Conservation (phyloP, 1,140 invertebrate genomes). For the Drosophila pallidifrons region DNA sequence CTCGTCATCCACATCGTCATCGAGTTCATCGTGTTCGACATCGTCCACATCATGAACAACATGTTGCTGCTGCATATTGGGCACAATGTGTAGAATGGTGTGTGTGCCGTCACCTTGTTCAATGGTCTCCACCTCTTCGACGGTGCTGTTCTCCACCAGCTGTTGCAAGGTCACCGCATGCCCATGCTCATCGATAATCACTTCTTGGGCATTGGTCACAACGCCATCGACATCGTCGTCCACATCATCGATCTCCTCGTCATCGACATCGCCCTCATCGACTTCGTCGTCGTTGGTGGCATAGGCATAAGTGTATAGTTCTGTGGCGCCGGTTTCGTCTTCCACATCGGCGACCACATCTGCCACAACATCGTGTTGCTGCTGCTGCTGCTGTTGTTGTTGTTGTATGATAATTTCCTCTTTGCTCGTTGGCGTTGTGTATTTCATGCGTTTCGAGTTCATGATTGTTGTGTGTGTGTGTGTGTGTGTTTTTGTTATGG, state of each 20-base stretch:
- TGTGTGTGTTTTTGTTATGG: not conserved
- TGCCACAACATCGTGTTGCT: constrained; percentile 19
- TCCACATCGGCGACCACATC: constrained; percentile 35
- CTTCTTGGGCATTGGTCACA: constrained; percentile 71
- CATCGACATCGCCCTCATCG: constrained; percentile 64
- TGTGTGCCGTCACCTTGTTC: constrained; percentile 82
- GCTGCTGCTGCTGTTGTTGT: too few species aligned
- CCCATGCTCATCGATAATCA: constrained; percentile 82
- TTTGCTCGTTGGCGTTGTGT: constrained; percentile 52
- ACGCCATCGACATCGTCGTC: constrained; percentile 61
- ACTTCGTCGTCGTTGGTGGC: constrained; percentile 63
- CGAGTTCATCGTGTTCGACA: too few species aligned
- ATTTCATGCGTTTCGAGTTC: constrained; percentile 78
- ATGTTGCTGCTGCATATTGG: constrained; percentile 27
- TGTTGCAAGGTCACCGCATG: constrained; percentile 77
- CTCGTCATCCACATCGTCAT: too few species aligned
- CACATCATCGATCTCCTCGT: constrained; percentile 69
- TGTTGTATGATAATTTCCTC: constrained; percentile 74
- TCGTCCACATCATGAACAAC: too few species aligned
- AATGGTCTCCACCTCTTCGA: constrained; percentile 78
- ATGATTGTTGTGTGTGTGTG: constrained; percentile 40
- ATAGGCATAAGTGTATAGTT: constrained; percentile 78
- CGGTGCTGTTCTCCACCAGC: constrained; percentile 74
- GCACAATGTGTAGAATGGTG: constrained; percentile 77
- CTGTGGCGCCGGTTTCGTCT: constrained; percentile 38